Conservation (phyloP, 2,888 invertebrate species). For the Trachelus troglodyta region DNA sequence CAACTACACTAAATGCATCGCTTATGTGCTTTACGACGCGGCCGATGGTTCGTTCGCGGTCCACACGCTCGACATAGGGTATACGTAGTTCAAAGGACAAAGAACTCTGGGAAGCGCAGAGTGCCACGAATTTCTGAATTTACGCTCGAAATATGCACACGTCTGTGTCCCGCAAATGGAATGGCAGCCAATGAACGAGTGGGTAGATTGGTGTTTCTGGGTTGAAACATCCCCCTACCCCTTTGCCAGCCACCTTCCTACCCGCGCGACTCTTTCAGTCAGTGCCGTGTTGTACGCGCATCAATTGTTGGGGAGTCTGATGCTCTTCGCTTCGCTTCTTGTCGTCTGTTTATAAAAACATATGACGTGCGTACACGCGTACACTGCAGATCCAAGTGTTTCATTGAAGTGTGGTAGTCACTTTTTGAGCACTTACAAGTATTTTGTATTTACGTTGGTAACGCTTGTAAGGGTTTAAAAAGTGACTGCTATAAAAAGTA, state of each 20-base stretch:
- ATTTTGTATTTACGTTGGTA: no score
- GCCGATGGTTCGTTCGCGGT: neutral
- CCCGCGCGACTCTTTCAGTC: neutral
- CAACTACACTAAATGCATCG: neutral
- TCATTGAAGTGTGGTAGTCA: no score
- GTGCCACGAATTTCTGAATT: conserved; percentile 31
- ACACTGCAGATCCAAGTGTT: no score
- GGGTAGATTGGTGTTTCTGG: neutral
- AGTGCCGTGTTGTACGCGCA: neutral
- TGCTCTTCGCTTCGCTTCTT: neutral
- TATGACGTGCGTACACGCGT: neutral
- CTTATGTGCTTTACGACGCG: neutral
- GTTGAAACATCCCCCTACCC: neutral
- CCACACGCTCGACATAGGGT: neutral
- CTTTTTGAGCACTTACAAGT: no score
- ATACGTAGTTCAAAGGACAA: neutral
- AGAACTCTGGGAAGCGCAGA: neutral
- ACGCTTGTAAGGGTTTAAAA: no score
- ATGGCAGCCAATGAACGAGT: neutral
- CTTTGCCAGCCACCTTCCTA: no score
- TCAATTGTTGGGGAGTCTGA: neutral
- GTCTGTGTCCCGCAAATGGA: neutral
- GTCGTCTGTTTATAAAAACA: neutral
- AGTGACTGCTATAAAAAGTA: no score
- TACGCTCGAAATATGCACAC: conserved; percentile 27